Evolutionary conservation across 2,888 invertebrate species (phyloP).

Genomic region (Troides aeacus): DNA sequence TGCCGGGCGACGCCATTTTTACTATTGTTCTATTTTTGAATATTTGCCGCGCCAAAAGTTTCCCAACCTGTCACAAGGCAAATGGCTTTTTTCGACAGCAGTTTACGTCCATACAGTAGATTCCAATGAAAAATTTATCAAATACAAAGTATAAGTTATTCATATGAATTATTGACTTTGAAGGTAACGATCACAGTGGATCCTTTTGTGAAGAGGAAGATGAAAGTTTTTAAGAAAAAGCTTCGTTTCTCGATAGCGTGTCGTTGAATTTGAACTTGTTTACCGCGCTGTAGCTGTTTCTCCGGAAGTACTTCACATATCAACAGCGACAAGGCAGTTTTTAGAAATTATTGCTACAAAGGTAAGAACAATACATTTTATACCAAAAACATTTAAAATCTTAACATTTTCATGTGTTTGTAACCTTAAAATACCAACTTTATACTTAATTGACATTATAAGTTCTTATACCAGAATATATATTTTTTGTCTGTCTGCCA

Average conservation of each 20-base stretch:
- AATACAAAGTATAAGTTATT: conserved; percentile 14
- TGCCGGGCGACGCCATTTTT: conserved; percentile 41
- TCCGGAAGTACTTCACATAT: conserved; percentile 44
- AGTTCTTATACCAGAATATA: too few relatives aligned
- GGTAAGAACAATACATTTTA: conserved; percentile 8
- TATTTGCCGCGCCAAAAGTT: conserved; percentile 53
- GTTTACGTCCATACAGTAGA: conserved; percentile 28
- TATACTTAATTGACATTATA: too few relatives aligned
- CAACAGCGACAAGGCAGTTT: conserved; percentile 42
- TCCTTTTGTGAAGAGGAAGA: conserved; percentile 71
- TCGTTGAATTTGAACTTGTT: conserved; percentile 42
- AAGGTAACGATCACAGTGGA: conserved; percentile 53
- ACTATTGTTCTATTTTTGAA: conserved; percentile 59
- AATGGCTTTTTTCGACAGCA: conserved; percentile 48
- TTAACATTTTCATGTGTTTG: too few relatives aligned
- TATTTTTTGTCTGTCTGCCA: too few relatives aligned
- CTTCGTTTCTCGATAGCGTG: conserved; percentile 70
- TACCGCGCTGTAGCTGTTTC: conserved; percentile 28
- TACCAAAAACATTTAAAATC: not conserved
- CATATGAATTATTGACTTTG: conserved; percentile 17
- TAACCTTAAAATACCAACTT: too few relatives aligned
- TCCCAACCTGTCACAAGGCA: conserved; percentile 46
- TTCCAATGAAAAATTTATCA: conserved; percentile 16
- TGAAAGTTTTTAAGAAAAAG: conserved; percentile 77
- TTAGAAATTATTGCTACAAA: not conserved